Evolutionary conservation across 2,797 vertebrate genomes (phyloP).

Genomic region (Squalus acanthias): DNA sequence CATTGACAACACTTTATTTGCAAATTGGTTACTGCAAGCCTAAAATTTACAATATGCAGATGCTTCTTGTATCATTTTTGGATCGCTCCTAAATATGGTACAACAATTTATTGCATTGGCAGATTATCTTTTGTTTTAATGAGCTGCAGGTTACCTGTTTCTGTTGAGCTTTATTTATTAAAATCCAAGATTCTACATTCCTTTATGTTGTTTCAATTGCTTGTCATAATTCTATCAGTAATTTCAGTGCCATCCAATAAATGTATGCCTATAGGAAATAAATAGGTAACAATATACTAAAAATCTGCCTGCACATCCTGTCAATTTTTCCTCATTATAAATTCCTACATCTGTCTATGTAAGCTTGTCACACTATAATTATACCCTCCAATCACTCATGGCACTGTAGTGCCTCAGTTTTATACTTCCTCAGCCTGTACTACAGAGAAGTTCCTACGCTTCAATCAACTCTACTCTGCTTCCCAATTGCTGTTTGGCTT

Average conservation of each 20-base stretch:
- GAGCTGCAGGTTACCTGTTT: background rate
- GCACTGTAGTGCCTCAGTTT: background rate
- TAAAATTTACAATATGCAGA: background rate
- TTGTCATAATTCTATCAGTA: conserved; percentile 18
- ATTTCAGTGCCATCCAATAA: background rate
- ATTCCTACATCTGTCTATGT: background rate
- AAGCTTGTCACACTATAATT: background rate
- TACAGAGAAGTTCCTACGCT: background rate
- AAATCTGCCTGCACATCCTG: background rate
- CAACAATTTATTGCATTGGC: background rate
- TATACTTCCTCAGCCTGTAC: background rate
- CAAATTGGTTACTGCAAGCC: background rate
- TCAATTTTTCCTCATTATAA: background rate
- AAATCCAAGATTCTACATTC: background rate
- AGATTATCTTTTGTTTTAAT: background rate
- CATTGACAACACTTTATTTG: background rate
- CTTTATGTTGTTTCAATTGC: background rate
- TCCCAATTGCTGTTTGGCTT: background rate
- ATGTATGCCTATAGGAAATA: background rate
- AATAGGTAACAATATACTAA: background rate
- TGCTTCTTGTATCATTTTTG: background rate
- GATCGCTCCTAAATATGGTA: background rate
- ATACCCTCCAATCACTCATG: background rate
- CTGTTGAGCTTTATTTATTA: background rate
- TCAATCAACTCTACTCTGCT: background rate